Base-by-base conservation (phyloP, 1,140 invertebrate species). In the Gonatopus flavifemur region DNA sequence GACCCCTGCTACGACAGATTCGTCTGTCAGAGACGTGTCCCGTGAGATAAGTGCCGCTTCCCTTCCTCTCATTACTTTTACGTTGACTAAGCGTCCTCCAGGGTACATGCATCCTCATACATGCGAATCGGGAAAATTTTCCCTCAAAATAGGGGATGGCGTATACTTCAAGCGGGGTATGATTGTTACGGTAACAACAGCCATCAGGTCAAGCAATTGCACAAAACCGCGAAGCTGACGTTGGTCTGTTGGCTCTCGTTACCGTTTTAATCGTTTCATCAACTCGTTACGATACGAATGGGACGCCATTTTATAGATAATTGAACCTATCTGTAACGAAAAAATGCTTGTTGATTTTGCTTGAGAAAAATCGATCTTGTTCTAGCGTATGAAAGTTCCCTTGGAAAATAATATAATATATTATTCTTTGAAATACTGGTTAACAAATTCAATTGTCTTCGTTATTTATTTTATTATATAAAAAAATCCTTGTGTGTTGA, bases 121-220 rank as follows among this genome's bases (percentile, higher is more conserved):
- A 72, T 72, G 67, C 57, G 69, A 75, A 75, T 72, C 63, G 68
- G 66, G 67, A 69, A 66, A 72, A 75, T 74, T 73, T 68, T 66
- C 58, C 40, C 30, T 36, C 25, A 41, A 38, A 37, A 45, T 51
- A 39, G 48, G 36, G 37, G 22, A 25, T 22, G 33, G 21, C 15
- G 18, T 24, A 21, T 22, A 28, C 37, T 7, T 35, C 22, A 37
- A 35, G 41, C 39, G 22, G 30, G n/a, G 18, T 39, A 22, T 7
- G n/a, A 31, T 44, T 3, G 30, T 20, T n/a, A 37, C 47, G 52
- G 38, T 61, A 60, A 55, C 52, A 62, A 62, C 59, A 63, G 55
- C 59, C 36, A 52, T 59, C 56, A 56, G 35, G 13, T 13, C 7
- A 33, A 12, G 24, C 42, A 37, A 12, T 20, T 31, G 24, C 51